Evolutionary conservation across 2,888 invertebrate species (phyloP).

Genomic region (Drosophila recens): DNA sequence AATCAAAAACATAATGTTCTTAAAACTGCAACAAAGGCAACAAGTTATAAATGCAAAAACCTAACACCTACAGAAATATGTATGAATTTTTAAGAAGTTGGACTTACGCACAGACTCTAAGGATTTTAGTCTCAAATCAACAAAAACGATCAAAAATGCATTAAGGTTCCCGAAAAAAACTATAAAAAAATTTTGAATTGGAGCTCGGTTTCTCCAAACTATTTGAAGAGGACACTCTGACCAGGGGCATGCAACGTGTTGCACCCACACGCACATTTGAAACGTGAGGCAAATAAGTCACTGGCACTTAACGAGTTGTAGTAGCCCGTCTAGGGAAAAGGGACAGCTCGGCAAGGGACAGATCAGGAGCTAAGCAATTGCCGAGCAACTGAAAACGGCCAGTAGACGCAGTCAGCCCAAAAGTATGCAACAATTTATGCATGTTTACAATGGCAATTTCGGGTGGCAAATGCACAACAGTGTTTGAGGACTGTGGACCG

Average conservation of each 20-base stretch:
- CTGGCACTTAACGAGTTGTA: constrained; percentile 63
- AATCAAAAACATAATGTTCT: too few species aligned
- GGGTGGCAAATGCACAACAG: constrained; percentile 17
- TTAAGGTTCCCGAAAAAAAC: too few species aligned
- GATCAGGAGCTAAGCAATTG: constrained; percentile 78
- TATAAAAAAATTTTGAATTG: neutral
- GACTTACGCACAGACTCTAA: too few species aligned
- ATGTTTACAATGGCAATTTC: constrained; percentile 75
- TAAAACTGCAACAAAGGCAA: too few species aligned
- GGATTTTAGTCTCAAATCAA: neutral
- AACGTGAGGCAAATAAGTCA: constrained; percentile 66
- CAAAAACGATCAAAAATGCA: too few species aligned
- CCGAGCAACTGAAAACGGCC: constrained; percentile 31
- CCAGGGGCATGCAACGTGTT: neutral
- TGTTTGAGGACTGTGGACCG: constrained; percentile 8
- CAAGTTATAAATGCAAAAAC: too few species aligned
- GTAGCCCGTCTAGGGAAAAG: constrained; percentile 18
- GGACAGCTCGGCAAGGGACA: constrained; percentile 69
- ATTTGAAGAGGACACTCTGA: constrained; percentile 1
- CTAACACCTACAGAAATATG: too few species aligned
- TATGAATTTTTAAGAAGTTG: too few species aligned
- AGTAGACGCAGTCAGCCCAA: constrained; percentile 42
- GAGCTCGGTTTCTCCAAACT: neutral
- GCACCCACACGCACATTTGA: constrained; percentile 20
- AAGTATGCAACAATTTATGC: constrained; percentile 81